Conservation (phyloP, 2,113 vertebrate species). For the Ochotona curzoniae region DNA sequence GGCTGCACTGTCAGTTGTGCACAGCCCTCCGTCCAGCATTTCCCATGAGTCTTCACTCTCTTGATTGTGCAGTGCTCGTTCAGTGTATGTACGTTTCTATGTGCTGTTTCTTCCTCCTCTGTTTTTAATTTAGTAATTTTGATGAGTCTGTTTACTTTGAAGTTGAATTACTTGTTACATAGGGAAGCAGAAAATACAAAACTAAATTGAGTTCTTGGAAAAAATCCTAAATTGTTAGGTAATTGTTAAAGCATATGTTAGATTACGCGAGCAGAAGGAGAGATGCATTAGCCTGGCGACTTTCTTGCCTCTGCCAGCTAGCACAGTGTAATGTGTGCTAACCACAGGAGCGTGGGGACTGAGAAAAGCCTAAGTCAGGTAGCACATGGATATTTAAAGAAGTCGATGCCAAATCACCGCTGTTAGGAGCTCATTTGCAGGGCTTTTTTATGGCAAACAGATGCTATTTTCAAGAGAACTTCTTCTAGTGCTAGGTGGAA, state of each 20-base stretch:
- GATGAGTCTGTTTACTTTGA: constrained; percentile 29
- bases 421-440: neutral
- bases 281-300: constrained; percentile 1
- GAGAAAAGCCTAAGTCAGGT: constrained; percentile 32
- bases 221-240: constrained; percentile 36
- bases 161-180: constrained; percentile 37
- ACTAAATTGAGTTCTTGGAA: constrained; percentile 55
- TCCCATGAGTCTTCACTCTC: neutral
- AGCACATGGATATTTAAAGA: constrained; percentile 20
- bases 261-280: neutral
- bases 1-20: neutral
- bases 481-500: neutral
- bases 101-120: neutral
- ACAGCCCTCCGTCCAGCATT: neutral
- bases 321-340: neutral
- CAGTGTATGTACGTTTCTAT: neutral
- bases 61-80: neutral
- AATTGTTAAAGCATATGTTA: constrained; percentile 43
- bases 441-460: neutral
- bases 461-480: constrained; percentile 40
- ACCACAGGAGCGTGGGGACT: constrained; percentile 29
- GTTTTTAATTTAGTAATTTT: constrained; percentile 40
- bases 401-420: constrained; percentile 16
- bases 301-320: neutral
- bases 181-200: neutral